A percentile compares a stretch with the other conserved stretches of the same genome.
Conservation (phyloP, 1,140 invertebrate species). For the Sarcophaga bullata region DNA sequence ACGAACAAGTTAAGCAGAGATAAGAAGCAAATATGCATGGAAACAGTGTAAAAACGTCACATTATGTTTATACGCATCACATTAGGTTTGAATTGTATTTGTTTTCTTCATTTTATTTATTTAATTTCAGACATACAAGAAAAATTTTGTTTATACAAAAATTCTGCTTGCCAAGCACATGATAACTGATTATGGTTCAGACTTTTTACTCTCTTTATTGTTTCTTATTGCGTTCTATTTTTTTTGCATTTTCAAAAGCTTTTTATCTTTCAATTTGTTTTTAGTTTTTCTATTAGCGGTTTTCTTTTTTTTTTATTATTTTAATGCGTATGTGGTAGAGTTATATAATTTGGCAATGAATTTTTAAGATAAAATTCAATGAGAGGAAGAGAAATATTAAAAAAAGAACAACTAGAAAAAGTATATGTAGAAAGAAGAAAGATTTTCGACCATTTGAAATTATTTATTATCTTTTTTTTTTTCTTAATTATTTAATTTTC, state of each 20-base stretch:
- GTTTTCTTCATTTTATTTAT: too few species aligned
- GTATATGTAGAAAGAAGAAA: too few species aligned
- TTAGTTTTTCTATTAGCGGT: too few species aligned
- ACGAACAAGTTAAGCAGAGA: not conserved
- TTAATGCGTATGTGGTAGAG: not conserved
- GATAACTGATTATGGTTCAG: not conserved
- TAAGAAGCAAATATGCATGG: not conserved
- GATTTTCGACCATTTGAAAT: too few species aligned
- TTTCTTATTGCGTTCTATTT: too few species aligned
- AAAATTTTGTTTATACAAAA: not conserved
- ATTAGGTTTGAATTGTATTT: not conserved
- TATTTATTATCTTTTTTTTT: too few species aligned
- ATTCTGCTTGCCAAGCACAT: not conserved
- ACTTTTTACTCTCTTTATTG: not conserved
- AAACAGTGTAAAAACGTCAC: not conserved
- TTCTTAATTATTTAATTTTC: too few species aligned
- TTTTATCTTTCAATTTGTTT: not conserved
- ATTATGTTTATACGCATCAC: not conserved
- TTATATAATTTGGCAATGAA: slow-evolving; percentile 1
- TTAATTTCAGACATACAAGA: too few species aligned
- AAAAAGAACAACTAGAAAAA: not conserved
- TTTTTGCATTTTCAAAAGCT: not conserved
- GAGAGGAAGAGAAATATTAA: not conserved
- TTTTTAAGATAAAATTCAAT: not conserved
- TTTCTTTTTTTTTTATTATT: not conserved